Base-by-base conservation (phyloP, 2,888 invertebrate species). In the Tachina lurida region DNA sequence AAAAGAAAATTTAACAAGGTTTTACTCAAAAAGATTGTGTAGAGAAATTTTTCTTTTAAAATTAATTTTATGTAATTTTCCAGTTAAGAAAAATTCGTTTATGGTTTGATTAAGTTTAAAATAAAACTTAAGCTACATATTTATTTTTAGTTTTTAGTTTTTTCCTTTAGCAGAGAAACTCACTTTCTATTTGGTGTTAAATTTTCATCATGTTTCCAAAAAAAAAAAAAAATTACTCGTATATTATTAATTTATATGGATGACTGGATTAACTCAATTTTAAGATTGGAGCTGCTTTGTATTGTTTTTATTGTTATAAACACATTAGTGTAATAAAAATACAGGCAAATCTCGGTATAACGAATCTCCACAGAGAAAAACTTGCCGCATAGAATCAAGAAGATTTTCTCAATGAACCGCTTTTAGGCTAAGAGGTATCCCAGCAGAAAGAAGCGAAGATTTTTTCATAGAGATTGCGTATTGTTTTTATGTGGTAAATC, bases 31-130 rank as follows among this genome's bases (percentile, higher is more conserved):
- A 12, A 49, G 80, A 70, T 75, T 77, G 87, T 89, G 19, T 87
- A 88, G 89, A 89, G 89, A 89, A 87, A 89, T 82, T 89, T 90
- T 87, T 87, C 87, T 88, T 71, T 49, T 12, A 13, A n/a, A n/a
- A 77, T 41, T 58, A 60, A 60, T 39, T 60, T 60, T n/a, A 22
- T 10, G 49, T 10, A 49, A 19, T 39, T 31, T 8, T 12, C 7
- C 8, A n/a, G 17, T 13, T n/a, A 54, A 54, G 45, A 7, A 19
- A 39, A 65, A 49, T 77, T 43, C 43, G 60, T 76, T 67, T 54
- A 62, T 56, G 54, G 10, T 19, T 54, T 12, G 9, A 31, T 65
- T 12, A 45, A 56, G 56, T 22, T 75, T 31, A 10, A 4, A 22
- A 22, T 2, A 41, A 39, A 60, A 60, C 9, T 10, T 54, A 39